These are phyloP conservation scores for Daubentonia madagascariensis DNA, from an alignment of 2,113 vertebrate species.

Conservation along the genomic window DNA sequence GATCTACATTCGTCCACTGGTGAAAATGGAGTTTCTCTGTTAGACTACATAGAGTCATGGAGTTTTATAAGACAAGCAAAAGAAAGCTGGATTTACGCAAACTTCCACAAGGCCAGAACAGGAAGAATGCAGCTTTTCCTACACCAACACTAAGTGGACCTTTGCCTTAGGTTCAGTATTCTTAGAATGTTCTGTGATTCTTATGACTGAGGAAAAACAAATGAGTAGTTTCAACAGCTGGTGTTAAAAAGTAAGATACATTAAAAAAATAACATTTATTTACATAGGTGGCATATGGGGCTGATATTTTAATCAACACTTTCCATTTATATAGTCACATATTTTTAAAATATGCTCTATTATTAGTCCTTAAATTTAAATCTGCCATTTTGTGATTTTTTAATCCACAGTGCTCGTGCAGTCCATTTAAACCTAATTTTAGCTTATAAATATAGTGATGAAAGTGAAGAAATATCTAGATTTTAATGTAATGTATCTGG, in stretches of 20 bases:
- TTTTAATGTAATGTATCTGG: not conserved
- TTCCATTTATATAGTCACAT: not conserved
- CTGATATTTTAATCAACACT: not conserved
- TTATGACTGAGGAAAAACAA: not conserved
- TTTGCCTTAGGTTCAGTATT: not conserved
- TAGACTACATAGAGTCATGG: not conserved
- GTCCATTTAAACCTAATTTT: not conserved
- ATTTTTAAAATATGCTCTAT: not conserved
- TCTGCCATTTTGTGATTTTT: not conserved
- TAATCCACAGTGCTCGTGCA: not conserved
- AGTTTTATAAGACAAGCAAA: not conserved
- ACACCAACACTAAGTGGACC: not conserved
- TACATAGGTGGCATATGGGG: not conserved
- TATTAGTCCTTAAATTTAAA: slow-evolving; percentile 11
- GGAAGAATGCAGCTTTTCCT: not conserved
- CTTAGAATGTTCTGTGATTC: not conserved
- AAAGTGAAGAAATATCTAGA: not conserved
- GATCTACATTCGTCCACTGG: not conserved
- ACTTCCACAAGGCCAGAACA: not conserved
- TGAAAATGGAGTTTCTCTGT: not conserved
- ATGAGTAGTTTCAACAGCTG: not conserved
- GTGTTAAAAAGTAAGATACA: not conserved
- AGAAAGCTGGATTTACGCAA: not conserved
- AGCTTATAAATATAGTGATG: not conserved
- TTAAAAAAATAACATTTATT: not conserved